Evolutionary conservation across 2,888 invertebrate genomes (phyloP).

Genomic region (Drosophila neonasuta): DNA sequence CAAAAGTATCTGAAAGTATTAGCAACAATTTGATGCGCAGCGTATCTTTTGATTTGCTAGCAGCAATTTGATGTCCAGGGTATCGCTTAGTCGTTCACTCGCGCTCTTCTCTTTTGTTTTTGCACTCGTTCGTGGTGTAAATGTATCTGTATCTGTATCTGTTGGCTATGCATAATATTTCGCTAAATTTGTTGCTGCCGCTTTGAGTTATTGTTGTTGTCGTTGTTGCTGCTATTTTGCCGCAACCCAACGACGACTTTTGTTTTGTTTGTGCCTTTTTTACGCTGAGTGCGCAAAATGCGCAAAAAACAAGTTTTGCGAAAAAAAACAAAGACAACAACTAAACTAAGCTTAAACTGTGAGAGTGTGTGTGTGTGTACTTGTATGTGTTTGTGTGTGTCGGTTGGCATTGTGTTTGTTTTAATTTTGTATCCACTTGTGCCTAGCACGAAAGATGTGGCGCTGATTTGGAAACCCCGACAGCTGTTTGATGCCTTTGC

Average conservation of each 20-base stretch:
- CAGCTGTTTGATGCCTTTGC: slow-evolving; percentile 54
- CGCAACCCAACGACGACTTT: slow-evolving; percentile 54
- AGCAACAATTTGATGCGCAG: background rate
- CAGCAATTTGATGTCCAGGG: slow-evolving; percentile 7
- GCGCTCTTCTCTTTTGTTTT: background rate
- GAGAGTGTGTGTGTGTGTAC: slow-evolving; percentile 28
- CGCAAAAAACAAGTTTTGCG: slow-evolving; percentile 75
- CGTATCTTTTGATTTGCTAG: background rate
- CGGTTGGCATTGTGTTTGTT: slow-evolving; percentile 55
- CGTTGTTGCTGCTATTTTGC: slow-evolving; percentile 36
- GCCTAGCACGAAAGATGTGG: slow-evolving; percentile 69
- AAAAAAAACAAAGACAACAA: slow-evolving; percentile 47
- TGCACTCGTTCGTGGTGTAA: slow-evolving; percentile 19
- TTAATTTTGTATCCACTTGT: slow-evolving; percentile 75
- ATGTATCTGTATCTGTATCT: slow-evolving; percentile 38
- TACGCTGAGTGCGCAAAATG: slow-evolving; percentile 75
- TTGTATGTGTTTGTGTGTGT: slow-evolving; percentile 32
- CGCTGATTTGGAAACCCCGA: slow-evolving; percentile 57
- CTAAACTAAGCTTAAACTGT: slow-evolving; percentile 59
- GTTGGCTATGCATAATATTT: slow-evolving; percentile 52
- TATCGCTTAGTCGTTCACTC: background rate
- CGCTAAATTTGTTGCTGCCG: slow-evolving; percentile 44
- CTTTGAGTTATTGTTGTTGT: slow-evolving; percentile 20
- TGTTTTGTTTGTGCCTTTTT: slow-evolving; percentile 56
- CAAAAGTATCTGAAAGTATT: background rate